phyloP scores from a whole-genome alignment of 2,888 invertebrate genomes.

The Patella caerulea region DNA sequence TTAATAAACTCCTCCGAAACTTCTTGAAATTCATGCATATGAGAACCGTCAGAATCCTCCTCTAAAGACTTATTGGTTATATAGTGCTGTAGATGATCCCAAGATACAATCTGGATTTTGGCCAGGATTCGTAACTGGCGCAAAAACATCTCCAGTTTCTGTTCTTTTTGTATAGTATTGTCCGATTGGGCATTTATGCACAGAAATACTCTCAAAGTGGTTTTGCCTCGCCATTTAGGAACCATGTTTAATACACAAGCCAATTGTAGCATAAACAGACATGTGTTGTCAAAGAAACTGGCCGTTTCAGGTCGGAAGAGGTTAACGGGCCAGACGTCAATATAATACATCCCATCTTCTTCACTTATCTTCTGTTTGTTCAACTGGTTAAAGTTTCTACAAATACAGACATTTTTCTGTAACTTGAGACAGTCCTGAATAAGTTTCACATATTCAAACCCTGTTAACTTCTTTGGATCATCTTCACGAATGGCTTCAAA shows the following conservation, averaged over 20 bases:
- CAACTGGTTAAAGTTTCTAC: slow-evolving; percentile 89
- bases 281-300: slow-evolving; percentile 90
- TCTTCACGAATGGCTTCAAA: slow-evolving; percentile 50
- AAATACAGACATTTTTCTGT: slow-evolving; percentile 94
- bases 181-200: slow-evolving; percentile 73
- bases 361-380: slow-evolving; percentile 84
- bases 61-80: slow-evolving; percentile 21
- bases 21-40: slow-evolving; percentile 52
- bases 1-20: slow-evolving; percentile 57
- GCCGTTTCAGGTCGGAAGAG: slow-evolving; percentile 85
- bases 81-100: slow-evolving; percentile 72
- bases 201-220: slow-evolving; percentile 87
- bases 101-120: slow-evolving; percentile 74
- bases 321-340: slow-evolving; percentile 99
- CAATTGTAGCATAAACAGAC: slow-evolving; percentile 93
- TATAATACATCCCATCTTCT: slow-evolving; percentile 80
- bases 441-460: slow-evolving; percentile 85
- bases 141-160: slow-evolving; percentile 77
- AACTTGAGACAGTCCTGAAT: slow-evolving; percentile 89
- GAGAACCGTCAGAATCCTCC: slow-evolving; percentile 35
- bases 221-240: slow-evolving; percentile 77
- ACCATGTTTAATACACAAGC: slow-evolving; percentile 95
- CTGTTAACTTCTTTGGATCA: slow-evolving; percentile 47
- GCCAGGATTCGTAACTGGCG: slow-evolving; percentile 90
- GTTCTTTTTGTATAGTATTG: slow-evolving; percentile 63